Conservation (phyloP, 2,888 invertebrate species). For the Caenorhabditis sp. region DNA sequence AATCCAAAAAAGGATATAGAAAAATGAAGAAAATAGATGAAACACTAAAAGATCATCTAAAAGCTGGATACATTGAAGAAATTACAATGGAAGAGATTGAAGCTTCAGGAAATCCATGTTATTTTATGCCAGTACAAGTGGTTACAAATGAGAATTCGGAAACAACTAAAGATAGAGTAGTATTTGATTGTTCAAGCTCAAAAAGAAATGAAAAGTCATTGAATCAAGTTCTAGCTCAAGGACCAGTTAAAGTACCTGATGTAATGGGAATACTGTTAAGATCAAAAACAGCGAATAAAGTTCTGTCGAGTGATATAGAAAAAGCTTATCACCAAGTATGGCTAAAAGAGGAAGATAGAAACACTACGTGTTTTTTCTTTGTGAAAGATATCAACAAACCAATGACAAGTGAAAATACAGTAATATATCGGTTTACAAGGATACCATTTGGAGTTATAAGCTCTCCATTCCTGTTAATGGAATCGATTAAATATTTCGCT, state of each 20-base stretch:
- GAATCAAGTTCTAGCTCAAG: slow-evolving; percentile 40
- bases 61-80: slow-evolving; percentile 19
- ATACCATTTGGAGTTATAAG: slow-evolving; percentile 46
- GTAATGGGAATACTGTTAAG: slow-evolving; percentile 26
- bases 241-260: slow-evolving; percentile 24
- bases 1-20: not conserved
- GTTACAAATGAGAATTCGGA: slow-evolving; percentile 37
- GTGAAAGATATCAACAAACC: slow-evolving; percentile 26
- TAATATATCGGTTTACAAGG: slow-evolving; percentile 30
- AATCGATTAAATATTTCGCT: slow-evolving; percentile 16
- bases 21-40: slow-evolving; percentile 2
- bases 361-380: slow-evolving; percentile 46
- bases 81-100: slow-evolving; percentile 3
- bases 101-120: not conserved
- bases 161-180: too few species aligned
- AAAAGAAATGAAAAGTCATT: slow-evolving; percentile 16
- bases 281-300: slow-evolving; percentile 9
- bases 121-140: slow-evolving; percentile 35
- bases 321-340: slow-evolving; percentile 46
- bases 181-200: too few species aligned
- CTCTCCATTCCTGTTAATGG: slow-evolving; percentile 40
- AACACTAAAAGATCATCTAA: slow-evolving; percentile 20
- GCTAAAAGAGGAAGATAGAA: slow-evolving; percentile 34
- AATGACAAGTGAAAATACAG: slow-evolving; percentile 29
- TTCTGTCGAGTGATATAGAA: slow-evolving; percentile 41